Conservation (phyloP, 2,113 vertebrate genomes). For the Gracilinanus agilis region DNA sequence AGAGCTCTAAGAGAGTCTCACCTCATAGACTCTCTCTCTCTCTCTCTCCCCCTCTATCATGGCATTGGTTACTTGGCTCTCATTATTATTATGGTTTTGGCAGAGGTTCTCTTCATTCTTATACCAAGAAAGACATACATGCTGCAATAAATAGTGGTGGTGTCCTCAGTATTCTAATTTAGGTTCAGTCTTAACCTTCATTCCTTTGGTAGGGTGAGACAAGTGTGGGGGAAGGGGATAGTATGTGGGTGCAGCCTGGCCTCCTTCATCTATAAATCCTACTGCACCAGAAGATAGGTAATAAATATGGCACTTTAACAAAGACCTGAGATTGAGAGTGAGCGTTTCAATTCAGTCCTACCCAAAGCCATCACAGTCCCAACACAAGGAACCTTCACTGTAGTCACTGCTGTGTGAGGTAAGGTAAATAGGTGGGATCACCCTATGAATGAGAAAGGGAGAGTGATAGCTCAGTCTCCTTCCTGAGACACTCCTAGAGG, state of each 20-base stretch:
- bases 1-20: too few relatives aligned
- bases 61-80: too few relatives aligned
- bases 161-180: neutral
- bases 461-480: neutral
- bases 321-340: neutral
- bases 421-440: neutral
- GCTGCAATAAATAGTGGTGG: neutral
- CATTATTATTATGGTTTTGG: too few relatives aligned
- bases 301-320: neutral
- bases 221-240: neutral
- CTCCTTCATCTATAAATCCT: neutral
- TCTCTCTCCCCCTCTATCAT: too few relatives aligned
- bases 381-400: neutral
- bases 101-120: too few relatives aligned
- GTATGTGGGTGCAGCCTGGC: neutral
- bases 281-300: neutral
- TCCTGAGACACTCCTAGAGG: neutral
- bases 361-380: neutral
- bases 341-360: neutral
- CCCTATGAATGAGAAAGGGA: neutral
- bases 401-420: neutral
- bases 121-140: neutral
- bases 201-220: neutral
- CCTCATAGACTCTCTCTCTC: too few relatives aligned
- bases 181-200: neutral